These are phyloP conservation scores for Pipa parva DNA, from an alignment of 2,113 vertebrate genomes.

Conservation along the genomic window DNA sequence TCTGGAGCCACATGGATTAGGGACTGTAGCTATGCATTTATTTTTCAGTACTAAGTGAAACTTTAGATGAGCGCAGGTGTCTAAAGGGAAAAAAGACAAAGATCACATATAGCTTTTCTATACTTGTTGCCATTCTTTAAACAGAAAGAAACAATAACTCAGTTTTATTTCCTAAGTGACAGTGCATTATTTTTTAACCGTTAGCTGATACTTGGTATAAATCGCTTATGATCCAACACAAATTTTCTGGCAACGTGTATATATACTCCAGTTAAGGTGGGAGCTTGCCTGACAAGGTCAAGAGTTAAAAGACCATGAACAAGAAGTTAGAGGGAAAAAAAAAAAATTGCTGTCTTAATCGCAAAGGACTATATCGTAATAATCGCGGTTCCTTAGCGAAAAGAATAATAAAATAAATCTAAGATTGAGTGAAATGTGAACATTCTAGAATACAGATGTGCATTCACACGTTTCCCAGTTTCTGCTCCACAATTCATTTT, in stretches of 20 bases:
- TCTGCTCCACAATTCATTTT: no score
- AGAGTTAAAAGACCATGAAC: not conserved
- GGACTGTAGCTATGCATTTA: constrained; percentile 94
- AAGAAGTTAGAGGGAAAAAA: not conserved
- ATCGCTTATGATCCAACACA: not conserved
- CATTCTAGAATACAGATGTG: not conserved
- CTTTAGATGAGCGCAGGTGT: constrained; percentile 96
- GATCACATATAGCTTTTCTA: constrained; percentile 65
- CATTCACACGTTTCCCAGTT: not conserved
- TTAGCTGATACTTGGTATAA: constrained; percentile 1
- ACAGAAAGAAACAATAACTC: constrained; percentile 84
- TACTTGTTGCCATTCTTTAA: constrained; percentile 79
- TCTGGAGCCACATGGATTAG: constrained; percentile 98
- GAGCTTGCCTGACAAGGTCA: not conserved
- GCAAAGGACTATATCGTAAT: not conserved
- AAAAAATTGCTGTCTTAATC: not conserved
- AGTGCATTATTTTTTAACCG: constrained; percentile 59
- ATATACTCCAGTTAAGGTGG: not conserved
- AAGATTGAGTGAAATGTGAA: not conserved
- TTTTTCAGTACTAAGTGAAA: constrained; percentile 96
- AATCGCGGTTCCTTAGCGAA: no score
- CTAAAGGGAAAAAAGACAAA: constrained; percentile 70
- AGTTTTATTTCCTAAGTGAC: constrained; percentile 82
- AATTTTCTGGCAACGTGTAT: not conserved
- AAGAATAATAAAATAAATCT: no score